Evolutionary conservation across 2,797 vertebrate genomes (phyloP).

Genomic region (Numenius phaeopus): DNA sequence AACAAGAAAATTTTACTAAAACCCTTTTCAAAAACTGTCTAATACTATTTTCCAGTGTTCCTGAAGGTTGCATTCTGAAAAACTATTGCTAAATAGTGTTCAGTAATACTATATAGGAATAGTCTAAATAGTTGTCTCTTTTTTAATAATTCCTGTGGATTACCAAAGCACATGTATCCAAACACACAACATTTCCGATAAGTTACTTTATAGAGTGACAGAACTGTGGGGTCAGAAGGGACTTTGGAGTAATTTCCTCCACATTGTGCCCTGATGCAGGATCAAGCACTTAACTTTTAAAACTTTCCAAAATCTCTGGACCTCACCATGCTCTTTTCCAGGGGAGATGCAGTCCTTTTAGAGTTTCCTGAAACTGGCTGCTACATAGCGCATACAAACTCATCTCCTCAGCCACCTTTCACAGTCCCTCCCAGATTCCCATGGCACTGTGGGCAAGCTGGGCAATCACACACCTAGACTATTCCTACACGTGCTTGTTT

Average conservation of each 20-base stretch:
- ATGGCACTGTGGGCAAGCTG: not conserved
- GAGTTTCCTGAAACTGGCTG: not conserved
- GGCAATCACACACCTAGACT: not conserved
- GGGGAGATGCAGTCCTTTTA: not conserved
- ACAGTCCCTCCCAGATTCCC: not conserved
- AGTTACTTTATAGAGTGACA: not conserved
- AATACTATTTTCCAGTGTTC: not conserved
- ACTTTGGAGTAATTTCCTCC: not conserved
- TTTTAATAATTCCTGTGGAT: not conserved
- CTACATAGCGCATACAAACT: rapidly evolving
- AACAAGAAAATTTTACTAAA: not conserved
- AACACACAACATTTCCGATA: not conserved
- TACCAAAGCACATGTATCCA: not conserved
- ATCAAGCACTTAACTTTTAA: not conserved
- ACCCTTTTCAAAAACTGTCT: not conserved
- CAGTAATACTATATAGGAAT: not conserved
- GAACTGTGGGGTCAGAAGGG: not conserved
- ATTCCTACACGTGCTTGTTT: not conserved
- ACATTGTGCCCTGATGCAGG: not conserved
- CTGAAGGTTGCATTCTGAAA: not conserved
- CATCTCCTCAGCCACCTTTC: not conserved
- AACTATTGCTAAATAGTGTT: not conserved
- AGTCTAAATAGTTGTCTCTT: not conserved
- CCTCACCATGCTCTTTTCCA: not conserved
- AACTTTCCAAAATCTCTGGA: not conserved